Evolutionary conservation across 1,140 invertebrate species (phyloP).

Genomic region (Penaeus indicus): DNA sequence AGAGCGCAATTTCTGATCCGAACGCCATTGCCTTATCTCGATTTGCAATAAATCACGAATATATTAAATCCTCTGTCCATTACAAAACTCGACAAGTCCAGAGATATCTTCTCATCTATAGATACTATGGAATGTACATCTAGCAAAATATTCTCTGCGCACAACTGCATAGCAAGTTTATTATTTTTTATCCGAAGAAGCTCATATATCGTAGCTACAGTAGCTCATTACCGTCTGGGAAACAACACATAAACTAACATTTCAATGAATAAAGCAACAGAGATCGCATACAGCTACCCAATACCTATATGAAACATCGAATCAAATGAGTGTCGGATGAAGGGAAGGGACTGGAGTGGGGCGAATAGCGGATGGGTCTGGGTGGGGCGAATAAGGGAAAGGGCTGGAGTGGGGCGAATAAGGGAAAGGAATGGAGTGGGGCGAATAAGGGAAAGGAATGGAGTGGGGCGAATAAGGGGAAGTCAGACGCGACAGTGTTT

Average conservation of each 20-base stretch:
- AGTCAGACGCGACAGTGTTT: too few relatives aligned
- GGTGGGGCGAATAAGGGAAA: too few relatives aligned
- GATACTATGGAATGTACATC: constrained; percentile 20
- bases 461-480: too few relatives aligned
- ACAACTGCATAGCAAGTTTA: constrained; percentile 35
- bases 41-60: not conserved
- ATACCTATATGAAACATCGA: constrained; percentile 15
- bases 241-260: constrained; percentile 39
- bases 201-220: constrained; percentile 27
- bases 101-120: constrained; percentile 20
- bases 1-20: not conserved
- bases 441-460: not conserved
- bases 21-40: not conserved
- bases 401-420: not conserved
- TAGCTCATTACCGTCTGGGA: constrained; percentile 47
- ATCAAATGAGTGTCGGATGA: not conserved
- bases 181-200: not conserved
- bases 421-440: too few relatives aligned
- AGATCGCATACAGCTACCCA: constrained; percentile 33
- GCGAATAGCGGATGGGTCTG: too few relatives aligned
- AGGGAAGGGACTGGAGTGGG: not conserved
- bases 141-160: constrained; percentile 31
- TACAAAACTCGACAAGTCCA: constrained; percentile 27
- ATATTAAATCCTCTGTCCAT: not conserved
- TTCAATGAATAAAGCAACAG: constrained; percentile 34